Conservation (phyloP, 2,888 invertebrate genomes). For the Drosophila subquinaria region DNA sequence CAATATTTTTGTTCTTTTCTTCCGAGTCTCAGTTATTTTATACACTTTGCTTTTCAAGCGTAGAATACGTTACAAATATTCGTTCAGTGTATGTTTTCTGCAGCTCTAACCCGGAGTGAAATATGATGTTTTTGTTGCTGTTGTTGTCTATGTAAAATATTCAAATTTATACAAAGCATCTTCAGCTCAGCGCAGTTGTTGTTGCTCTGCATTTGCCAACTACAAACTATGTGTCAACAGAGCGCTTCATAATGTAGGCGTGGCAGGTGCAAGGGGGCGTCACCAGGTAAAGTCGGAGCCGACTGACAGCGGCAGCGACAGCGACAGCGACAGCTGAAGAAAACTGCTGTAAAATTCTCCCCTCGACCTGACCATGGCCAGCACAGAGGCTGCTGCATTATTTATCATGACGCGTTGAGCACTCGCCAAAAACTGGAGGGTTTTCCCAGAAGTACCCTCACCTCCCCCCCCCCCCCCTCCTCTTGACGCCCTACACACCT, state of each 20-base stretch:
- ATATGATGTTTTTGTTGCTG: constrained; percentile 36
- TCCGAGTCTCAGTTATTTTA: no score
- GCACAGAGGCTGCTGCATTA: constrained; percentile 62
- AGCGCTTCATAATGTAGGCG: constrained; percentile 22
- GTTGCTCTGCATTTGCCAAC: constrained; percentile 62
- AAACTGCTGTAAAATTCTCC: constrained; percentile 41
- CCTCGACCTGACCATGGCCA: constrained; percentile 18
- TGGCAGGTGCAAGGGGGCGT: constrained; percentile 1
- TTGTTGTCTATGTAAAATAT: constrained; percentile 65
- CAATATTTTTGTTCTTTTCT: no score
- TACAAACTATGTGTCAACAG: constrained; percentile 77
- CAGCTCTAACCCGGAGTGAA: constrained; percentile 40
- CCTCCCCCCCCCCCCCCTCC: neutral
- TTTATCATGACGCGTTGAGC: constrained; percentile 65
- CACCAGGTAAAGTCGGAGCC: constrained; percentile 45
- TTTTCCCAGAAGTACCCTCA: constrained; percentile 9
- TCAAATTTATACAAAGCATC: constrained; percentile 79
- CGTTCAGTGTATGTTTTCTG: constrained; percentile 23
- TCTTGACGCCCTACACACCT: neutral
- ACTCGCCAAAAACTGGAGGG: constrained; percentile 59
- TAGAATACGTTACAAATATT: constrained; percentile 6
- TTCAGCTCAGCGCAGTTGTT: constrained; percentile 63
- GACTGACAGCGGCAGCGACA: constrained; percentile 60
- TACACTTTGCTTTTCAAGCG: neutral
- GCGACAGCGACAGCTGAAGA: constrained; percentile 61